Conservation (phyloP, 2,113 vertebrate genomes). For the Cebidichthys violaceus region DNA sequence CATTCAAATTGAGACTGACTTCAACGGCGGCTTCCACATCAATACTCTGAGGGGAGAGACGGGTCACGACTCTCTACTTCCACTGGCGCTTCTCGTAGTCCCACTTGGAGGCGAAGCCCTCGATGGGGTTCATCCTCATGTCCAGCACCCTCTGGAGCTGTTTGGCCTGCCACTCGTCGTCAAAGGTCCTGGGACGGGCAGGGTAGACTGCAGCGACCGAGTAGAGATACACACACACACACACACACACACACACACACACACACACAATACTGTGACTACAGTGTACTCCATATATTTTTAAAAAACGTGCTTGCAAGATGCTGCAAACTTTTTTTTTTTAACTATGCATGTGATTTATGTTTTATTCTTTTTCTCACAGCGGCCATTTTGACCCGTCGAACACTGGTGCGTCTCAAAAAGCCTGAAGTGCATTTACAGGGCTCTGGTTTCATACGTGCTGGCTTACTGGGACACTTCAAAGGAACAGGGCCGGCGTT, state of each 20-base stretch:
- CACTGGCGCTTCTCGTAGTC: slow-evolving; percentile 89
- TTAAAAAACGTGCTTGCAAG: background rate
- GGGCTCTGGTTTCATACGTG: background rate
- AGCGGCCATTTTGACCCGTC: background rate
- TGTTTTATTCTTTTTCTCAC: background rate
- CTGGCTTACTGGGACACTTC: background rate
- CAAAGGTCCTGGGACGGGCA: slow-evolving; percentile 80
- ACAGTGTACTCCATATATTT: background rate
- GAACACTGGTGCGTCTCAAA: background rate
- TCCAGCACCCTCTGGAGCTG: slow-evolving; percentile 88
- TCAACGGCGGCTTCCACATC: background rate
- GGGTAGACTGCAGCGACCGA: slow-evolving; percentile 83
- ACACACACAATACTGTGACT: background rate
- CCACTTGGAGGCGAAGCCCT: slow-evolving; percentile 88
- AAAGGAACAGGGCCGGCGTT: slow-evolving; percentile 6
- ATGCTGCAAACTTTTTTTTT: background rate
- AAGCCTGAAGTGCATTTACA: background rate
- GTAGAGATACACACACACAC: no score
- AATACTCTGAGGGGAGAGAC: background rate
- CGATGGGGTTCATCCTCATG: slow-evolving; percentile 85
- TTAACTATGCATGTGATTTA: background rate
- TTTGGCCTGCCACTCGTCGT: slow-evolving; percentile 82
- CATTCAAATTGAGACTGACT: background rate
- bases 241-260: no score
- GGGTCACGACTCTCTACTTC: slow-evolving; percentile 80